phyloP scores from a whole-genome alignment of 2,113 vertebrate genomes.

The Orientallactaga bullata region DNA sequence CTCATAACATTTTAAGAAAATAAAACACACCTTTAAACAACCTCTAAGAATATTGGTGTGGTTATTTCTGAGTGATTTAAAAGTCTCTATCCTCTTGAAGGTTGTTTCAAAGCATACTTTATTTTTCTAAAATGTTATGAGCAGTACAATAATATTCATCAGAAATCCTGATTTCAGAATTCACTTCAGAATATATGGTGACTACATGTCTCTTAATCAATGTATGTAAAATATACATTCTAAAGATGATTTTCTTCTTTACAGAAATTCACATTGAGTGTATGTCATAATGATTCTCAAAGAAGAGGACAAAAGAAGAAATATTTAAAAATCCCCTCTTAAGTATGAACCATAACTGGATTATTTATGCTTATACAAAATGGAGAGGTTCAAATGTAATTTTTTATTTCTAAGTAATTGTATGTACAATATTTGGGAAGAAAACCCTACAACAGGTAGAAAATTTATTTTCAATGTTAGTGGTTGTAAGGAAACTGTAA shows the following conservation, averaged over 20 bases:
- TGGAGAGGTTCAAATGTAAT: neutral
- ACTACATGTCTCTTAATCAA: conserved; percentile 2
- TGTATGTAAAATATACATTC: neutral
- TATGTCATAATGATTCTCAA: conserved; percentile 36
- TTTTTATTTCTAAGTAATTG: conserved; percentile 11
- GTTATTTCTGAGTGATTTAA: too few relatives aligned
- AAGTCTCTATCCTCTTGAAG: too few relatives aligned
- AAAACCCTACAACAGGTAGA: neutral
- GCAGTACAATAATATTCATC: too few relatives aligned
- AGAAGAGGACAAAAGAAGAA: conserved; percentile 15
- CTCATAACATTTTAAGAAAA: neutral
- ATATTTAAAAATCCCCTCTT: neutral
- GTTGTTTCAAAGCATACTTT: too few relatives aligned
- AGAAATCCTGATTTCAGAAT: too few relatives aligned
- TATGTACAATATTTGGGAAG: neutral
- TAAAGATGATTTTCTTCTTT: conserved; percentile 13
- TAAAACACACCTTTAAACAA: neutral
- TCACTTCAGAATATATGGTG: neutral
- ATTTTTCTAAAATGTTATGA: too few relatives aligned
- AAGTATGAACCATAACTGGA: neutral
- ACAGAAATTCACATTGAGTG: neutral
- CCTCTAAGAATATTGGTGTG: neutral
- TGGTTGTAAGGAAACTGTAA: too few relatives aligned
- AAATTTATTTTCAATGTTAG: neutral
- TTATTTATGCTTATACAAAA: neutral